Base-by-base conservation (phyloP, 2,113 vertebrate species). In the Lasiurus cinereus region DNA sequence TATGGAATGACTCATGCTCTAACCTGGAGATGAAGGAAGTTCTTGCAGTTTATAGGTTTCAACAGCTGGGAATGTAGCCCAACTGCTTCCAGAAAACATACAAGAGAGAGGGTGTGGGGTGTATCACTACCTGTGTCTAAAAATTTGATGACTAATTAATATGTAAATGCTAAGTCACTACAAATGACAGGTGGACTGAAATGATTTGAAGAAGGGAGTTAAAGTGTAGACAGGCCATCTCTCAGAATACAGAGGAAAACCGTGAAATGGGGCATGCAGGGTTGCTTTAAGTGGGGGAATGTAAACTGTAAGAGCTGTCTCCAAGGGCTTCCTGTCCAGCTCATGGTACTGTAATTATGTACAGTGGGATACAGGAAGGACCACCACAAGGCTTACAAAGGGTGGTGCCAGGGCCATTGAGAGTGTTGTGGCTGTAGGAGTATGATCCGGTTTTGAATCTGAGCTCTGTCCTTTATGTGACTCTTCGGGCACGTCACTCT, bases 391-490 rank as follows among this genome's bases (percentile, higher is more conserved):
- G 59, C 39, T 76, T 50, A 54, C n/a, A 22, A 77, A 89, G 19
- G 29, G 52, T 72, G 52, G 46, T 66, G 27, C 54, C 16, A 12
- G 29, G 33, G 70, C n/a, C 3, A 6, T 18, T 70, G 6, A 29
- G 54, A 70, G 52, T 7, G 15, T 24, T 36, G 6, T 48, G 43
- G 82, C 54, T 5, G 6, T 73, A n/a, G 64, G 82, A 76, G 24
- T 73, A 67, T 54, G 22, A 88, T 67, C 36, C 15, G 43, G 21
- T 93, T 94, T 94, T 54, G 36, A 76, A 54, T 67, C 24, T 56
- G 76, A 93, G 31, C 76, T 87, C 36, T 7, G 18, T 79, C 13
- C 70, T 87, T 64, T 39, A 52, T 93, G 62, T 82, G 93, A 43
- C n/a, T 87, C 36, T 90, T 79, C 52, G 66, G 56, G 18, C 46